phyloP scores from a whole-genome alignment of 2,888 invertebrate genomes.

The Sinhomidia bicolor region DNA sequence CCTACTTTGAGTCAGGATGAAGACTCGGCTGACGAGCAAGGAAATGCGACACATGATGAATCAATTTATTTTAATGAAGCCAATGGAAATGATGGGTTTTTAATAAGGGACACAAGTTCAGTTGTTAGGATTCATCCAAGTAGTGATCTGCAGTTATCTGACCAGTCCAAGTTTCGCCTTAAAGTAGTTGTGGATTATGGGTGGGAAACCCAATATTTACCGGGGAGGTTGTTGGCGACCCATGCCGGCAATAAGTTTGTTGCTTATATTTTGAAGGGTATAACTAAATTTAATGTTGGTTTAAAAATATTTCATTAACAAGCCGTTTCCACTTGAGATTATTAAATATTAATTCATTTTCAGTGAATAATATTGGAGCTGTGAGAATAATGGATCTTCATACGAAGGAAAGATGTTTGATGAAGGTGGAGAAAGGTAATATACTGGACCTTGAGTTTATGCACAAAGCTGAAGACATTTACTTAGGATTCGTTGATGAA shows the following conservation, averaged over 20 bases:
- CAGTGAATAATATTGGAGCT: conserved; percentile 83
- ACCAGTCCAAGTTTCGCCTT: conserved; percentile 91
- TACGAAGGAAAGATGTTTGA: conserved; percentile 88
- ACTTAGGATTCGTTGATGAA: conserved; percentile 94
- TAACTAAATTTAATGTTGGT: not conserved
- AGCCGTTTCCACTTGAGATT: not conserved
- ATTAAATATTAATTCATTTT: not conserved
- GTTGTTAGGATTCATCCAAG: conserved; percentile 67
- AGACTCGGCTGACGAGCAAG: conserved; percentile 64
- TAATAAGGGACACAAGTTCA: conserved; percentile 74
- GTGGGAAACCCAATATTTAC: conserved; percentile 94
- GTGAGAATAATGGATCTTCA: conserved; percentile 92
- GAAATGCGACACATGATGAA: conserved; percentile 31
- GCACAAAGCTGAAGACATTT: conserved; percentile 88
- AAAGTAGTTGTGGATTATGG: conserved; percentile 95
- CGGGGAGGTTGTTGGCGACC: conserved; percentile 93
- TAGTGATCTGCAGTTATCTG: conserved; percentile 54
- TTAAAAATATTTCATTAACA: not conserved
- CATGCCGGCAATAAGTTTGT: conserved; percentile 92
- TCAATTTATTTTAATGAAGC: conserved; percentile 76
- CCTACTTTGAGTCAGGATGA: conserved; percentile 64
- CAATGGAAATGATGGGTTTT: conserved; percentile 77
- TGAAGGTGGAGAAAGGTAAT: conserved; percentile 93
- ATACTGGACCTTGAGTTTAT: conserved; percentile 97
- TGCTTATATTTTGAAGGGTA: conserved; percentile 96